Base-by-base conservation (phyloP, 2,888 invertebrate genomes). In the Pteria penguin region DNA sequence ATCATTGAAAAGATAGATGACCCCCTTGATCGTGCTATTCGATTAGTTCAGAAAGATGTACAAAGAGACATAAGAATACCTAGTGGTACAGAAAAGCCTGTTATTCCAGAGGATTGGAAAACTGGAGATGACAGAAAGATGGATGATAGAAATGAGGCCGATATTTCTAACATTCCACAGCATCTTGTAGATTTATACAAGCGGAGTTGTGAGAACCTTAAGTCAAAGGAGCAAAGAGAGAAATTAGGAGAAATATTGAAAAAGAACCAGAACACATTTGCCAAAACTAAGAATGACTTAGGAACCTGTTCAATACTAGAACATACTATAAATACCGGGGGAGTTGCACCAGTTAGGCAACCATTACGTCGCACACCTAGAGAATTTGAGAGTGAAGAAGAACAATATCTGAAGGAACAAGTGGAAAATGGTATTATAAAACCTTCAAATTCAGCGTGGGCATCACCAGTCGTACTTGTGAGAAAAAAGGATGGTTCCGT, bases 401-500 rank as follows among this genome's bases (percentile, higher is more conserved):
- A n/a, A n/a, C n/a, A n/a, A n/a, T n/a, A n/a, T n/a, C n/a, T n/a
- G n/a, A n/a, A n/a, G n/a, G n/a, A n/a, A n/a, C n/a, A n/a, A n/a
- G n/a, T n/a, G 5, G 60, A 54, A n/a, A 14, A 58, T 0, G 71
- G 67, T 2, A 61, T 71, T 4, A 66, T 75, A 1, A 11, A 52
- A 24, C 65, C 67, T 29, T 72, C 72, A 22, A 14, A 24, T 1
- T 75, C 79, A 33, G 63, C 60, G 1, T 79, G 72, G 72, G 60
- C 65, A 1, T 72, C 72, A n/a, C 36, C 68, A 1, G n/a, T 69
- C 1, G 79, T 76, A 0, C 26, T 76, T 1, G 72, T 79, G 0
- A 8, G 70, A 1, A 72, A 75, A n/a, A 73, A 72, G 32, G 65
- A 66, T 58, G 72, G 74, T 0, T 33, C 57, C 11, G 74, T 76